Evolutionary conservation across 2,888 invertebrate species (phyloP), one percentile per base, ranked within the genome.

Genomic region (Tachina fera): DNA sequence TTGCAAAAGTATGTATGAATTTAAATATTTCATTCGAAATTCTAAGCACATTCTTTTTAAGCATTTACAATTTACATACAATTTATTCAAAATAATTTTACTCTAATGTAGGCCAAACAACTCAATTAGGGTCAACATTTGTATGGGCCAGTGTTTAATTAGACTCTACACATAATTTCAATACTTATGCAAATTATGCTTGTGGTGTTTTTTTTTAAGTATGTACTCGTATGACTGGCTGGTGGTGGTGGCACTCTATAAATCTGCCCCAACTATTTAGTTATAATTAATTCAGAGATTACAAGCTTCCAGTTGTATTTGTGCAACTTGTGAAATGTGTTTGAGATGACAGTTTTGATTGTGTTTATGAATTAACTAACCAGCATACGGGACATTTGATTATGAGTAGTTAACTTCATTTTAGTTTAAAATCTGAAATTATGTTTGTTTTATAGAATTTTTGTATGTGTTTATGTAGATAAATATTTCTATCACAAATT

Each of bases 351-450:
- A 61, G 60, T n/a, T 60, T 43, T 58, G 58, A 77, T 77, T 68
- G 68, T 68, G 19, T 77, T 77, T 49, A 10, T 68, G 39, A 45
- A 14, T 43, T 56, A 14, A 19, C 19, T 53, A 19, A 16, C 16
- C 13, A 39, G 41, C 11, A 81, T 81, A 41, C 68, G 81, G 81
- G 81, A 47, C 51, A 75, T 81, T 63, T 81, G 81, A 75, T 53
- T 75, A 81, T 81, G 81, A 75, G 53, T 75, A 81, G 49, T 65
- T 31, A 31, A 74, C 68, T 81, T 31, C 74, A 74, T 74, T 74
- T 68, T 53, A 67, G 39, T 43, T 74, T 74, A 6, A 78, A 63
- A 79, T 39, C 13, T 63, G 8, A 53, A 51, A 39, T 31, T 31
- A 31, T 31, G 31, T 31, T 6, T 31, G 31, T 31, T 31, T 31